phyloP scores from a whole-genome alignment of 2,113 vertebrate genomes.

The Oxyura jamaicensis region DNA sequence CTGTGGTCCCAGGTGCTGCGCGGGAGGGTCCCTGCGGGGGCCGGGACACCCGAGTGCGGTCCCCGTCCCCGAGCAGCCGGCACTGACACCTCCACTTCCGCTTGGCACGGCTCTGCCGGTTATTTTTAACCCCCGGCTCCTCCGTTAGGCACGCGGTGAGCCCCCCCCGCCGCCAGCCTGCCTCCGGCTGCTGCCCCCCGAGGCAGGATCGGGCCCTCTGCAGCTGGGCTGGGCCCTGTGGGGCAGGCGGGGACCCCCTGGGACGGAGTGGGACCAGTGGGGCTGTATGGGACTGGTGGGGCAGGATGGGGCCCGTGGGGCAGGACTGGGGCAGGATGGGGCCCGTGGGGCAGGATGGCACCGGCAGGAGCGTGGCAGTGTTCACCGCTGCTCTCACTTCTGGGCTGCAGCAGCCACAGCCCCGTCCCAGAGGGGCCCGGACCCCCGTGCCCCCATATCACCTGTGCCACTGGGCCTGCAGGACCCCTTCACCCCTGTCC shows the following conservation, averaged over 20 bases:
- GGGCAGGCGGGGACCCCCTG: neutral
- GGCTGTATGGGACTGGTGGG: neutral
- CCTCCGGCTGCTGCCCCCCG: neutral
- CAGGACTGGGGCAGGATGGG: neutral
- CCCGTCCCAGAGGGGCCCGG: neutral
- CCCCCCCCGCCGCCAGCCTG: neutral
- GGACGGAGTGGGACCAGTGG: neutral
- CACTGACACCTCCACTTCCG: constrained; percentile 64
- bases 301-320: neutral
- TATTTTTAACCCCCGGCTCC: constrained; percentile 49
- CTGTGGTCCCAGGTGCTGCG: neutral
- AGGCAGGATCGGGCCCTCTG: neutral
- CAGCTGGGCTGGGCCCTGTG: fast-evolving
- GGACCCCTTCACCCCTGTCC: neutral
- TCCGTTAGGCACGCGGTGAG: neutral
- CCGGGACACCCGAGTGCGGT: neutral
- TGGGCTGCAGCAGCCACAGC: neutral
- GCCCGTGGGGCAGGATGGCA: fast-evolving
- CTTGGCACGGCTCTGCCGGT: neutral
- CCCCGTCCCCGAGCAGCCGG: neutral
- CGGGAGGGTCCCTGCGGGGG: neutral
- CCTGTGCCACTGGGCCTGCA: fast-evolving
- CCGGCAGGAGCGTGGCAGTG: neutral
- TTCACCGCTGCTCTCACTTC: neutral
- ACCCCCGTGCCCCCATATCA: neutral